These are phyloP conservation scores for Crypturellus undulatus DNA, from an alignment of 2,113 vertebrate genomes.

Conservation along the genomic window DNA sequence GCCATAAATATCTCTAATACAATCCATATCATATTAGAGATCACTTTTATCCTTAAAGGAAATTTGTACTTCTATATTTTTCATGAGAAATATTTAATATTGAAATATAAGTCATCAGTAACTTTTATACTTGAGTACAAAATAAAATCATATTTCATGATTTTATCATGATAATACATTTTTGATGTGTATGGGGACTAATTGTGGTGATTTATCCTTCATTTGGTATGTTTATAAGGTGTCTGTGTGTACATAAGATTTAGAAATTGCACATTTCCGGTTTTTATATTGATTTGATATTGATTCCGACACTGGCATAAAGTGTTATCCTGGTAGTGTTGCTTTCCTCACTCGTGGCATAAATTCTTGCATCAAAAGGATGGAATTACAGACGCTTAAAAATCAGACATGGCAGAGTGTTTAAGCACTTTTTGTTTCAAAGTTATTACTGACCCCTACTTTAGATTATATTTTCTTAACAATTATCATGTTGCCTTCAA, in stretches of 20 bases:
- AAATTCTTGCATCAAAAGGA: not conserved
- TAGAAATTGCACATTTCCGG: not conserved
- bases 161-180: not conserved
- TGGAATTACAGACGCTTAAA: not conserved
- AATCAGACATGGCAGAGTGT: not conserved
- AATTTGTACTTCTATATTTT: not conserved
- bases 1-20: not conserved
- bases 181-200: accelerated
- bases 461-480: not conserved
- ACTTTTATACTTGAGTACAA: not conserved
- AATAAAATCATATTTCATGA: not conserved
- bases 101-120: not conserved
- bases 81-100: not conserved
- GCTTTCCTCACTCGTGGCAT: not conserved
- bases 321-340: not conserved
- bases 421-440: not conserved
- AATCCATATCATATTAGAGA: not conserved
- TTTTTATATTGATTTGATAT: not conserved
- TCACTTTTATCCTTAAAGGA: not conserved
- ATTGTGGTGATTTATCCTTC: not conserved
- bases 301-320: not conserved
- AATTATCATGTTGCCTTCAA: not conserved
- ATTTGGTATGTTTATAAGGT: not conserved
- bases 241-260: not conserved
- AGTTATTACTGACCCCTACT: not conserved